Evolutionary conservation across 2,113 vertebrate species (phyloP).

Genomic region (Leptocoma aspasia): DNA sequence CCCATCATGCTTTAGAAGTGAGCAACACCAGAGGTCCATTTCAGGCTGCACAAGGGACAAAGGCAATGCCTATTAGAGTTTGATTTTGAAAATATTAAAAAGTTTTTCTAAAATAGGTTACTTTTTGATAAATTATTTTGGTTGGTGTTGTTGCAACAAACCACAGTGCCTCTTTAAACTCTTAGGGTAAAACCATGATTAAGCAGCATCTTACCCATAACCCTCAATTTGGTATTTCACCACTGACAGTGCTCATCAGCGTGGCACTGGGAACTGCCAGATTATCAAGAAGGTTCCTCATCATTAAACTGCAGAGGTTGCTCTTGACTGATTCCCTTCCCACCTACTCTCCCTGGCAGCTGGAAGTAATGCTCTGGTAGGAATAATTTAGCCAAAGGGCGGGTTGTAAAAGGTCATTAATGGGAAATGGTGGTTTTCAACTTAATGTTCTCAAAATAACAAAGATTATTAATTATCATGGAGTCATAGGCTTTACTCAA

Average conservation of each 20-base stretch:
- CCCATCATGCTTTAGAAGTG: background rate
- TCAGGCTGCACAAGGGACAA: background rate
- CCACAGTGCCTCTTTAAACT: background rate
- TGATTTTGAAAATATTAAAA: background rate
- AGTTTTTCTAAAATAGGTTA: background rate
- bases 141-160: background rate
- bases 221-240: background rate
- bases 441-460: slow-evolving; percentile 13
- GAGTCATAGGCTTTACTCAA: slow-evolving; percentile 9
- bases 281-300: background rate
- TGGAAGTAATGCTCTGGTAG: background rate
- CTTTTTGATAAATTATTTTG: background rate
- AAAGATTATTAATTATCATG: slow-evolving; percentile 59
- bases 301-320: background rate
- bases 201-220: background rate
- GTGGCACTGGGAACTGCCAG: background rate
- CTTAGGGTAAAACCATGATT: background rate
- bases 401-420: slow-evolving; percentile 35
- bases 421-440: slow-evolving; percentile 37
- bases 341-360: background rate
- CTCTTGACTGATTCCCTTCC: background rate
- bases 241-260: background rate
- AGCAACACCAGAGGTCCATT: background rate
- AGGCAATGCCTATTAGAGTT: background rate
- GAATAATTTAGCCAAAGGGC: background rate